Percentiles rank a stretch among this genome's conserved stretches.
These are phyloP conservation scores for Loris lydekkerianus DNA, from an alignment of 2,797 vertebrate species.

Conservation along the genomic window DNA sequence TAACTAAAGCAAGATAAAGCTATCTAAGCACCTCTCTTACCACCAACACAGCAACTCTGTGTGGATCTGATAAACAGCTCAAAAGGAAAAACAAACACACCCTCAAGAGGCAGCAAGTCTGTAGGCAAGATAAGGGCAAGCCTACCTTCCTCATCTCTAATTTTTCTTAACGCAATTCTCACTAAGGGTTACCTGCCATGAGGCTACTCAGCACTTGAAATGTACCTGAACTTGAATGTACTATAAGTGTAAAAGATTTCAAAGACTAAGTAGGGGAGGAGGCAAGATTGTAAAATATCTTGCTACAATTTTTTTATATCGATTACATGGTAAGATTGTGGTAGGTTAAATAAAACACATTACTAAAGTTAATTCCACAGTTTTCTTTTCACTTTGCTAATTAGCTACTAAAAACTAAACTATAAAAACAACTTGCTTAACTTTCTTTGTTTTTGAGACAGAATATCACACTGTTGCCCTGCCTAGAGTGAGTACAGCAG, in stretches of 20 bases:
- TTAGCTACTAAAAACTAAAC: slow-evolving; percentile 27
- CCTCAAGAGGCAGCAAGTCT: background rate
- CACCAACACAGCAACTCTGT: background rate
- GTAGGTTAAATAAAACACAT: slow-evolving; percentile 39
- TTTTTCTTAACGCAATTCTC: background rate
- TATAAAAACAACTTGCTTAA: background rate
- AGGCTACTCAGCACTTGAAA: background rate
- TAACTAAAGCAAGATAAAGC: slow-evolving; percentile 29
- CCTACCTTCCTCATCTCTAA: background rate
- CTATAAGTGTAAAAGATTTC: slow-evolving; percentile 26
- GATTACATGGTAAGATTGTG: background rate
- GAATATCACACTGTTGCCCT: background rate
- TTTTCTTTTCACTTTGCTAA: slow-evolving; percentile 46
- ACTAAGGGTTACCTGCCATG: background rate
- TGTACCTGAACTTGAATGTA: background rate
- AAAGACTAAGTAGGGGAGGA: background rate
- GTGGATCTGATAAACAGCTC: background rate
- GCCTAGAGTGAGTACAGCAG: background rate
- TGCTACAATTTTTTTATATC: background rate
- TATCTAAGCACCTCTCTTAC: background rate
- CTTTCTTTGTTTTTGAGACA: background rate
- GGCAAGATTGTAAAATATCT: slow-evolving; percentile 24
- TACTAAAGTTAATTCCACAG: slow-evolving; percentile 5
- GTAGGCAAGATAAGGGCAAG: background rate
- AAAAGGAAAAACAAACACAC: background rate